Conservation (phyloP, 2,888 invertebrate genomes). For the Troglohyphantes excavatus region DNA sequence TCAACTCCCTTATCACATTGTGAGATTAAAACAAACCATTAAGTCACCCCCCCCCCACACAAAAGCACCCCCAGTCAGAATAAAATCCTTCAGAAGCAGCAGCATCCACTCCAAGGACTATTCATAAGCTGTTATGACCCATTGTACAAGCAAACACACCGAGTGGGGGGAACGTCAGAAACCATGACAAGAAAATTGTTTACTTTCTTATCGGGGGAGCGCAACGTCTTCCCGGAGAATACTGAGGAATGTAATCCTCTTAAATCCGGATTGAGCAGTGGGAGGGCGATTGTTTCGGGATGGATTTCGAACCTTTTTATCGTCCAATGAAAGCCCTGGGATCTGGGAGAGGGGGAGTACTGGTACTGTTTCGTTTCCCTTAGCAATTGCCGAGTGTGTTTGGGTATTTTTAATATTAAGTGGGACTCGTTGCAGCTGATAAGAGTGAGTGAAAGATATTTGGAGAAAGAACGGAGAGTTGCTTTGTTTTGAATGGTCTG, state of each 20-base stretch:
- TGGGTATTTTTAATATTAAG: too few species aligned
- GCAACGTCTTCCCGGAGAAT: slow-evolving; percentile 33
- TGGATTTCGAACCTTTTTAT: slow-evolving; percentile 50
- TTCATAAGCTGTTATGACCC: slow-evolving; percentile 38
- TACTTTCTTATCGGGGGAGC: slow-evolving; percentile 46
- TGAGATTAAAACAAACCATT: background rate
- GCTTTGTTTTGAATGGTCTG: too few species aligned
- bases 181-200: slow-evolving; percentile 66
- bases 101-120: background rate
- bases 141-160: slow-evolving; percentile 53
- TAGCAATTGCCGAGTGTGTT: too few species aligned
- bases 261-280: slow-evolving; percentile 40
- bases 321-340: slow-evolving; percentile 11
- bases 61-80: background rate
- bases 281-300: slow-evolving; percentile 43
- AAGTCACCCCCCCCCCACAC: background rate
- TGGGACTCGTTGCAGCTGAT: too few species aligned
- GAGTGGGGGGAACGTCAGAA: slow-evolving; percentile 10
- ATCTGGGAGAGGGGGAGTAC: background rate
- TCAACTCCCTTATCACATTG: background rate
- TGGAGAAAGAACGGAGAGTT: too few species aligned
- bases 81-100: too few species aligned
- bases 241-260: slow-evolving; percentile 53
- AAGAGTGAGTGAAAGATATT: too few species aligned
- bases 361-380: too few species aligned